Evolutionary conservation across 92 coral and sea anemone species (phyloP).

Genomic region (Phymanthus crucifer): DNA sequence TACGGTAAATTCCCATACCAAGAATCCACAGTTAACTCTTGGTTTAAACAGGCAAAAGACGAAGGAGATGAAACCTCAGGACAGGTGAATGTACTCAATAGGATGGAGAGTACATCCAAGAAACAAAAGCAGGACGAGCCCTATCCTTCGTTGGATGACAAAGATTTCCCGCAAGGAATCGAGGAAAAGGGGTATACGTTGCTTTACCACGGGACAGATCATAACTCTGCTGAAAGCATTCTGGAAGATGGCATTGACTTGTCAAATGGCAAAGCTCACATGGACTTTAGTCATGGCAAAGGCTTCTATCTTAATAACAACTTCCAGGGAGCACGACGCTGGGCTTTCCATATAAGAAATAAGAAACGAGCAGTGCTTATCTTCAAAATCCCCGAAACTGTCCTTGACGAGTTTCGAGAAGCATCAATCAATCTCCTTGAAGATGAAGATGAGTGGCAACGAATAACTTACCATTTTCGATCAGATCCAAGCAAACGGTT

Average conservation of each 20-base stretch:
- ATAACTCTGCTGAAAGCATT: slow-evolving; percentile 4
- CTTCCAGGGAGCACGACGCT: not conserved
- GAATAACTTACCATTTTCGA: not conserved
- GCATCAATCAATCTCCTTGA: not conserved
- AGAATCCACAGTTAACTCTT: not conserved
- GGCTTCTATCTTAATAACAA: slow-evolving; percentile 19
- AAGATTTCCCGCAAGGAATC: not conserved
- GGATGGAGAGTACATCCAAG: not conserved
- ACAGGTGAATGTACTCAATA: not conserved
- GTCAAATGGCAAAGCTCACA: not conserved
- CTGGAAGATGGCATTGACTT: slow-evolving; percentile 15
- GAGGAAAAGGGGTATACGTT: not conserved
- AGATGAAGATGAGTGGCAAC: not conserved
- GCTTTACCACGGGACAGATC: slow-evolving; percentile 27
- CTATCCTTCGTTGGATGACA: slow-evolving; percentile 1
- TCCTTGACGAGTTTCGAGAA: not conserved
- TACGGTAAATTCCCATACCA: slow-evolving; percentile 19
- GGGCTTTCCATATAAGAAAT: not conserved
- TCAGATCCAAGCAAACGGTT: not conserved
- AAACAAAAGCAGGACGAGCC: slow-evolving; percentile 8
- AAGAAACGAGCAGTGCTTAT: slow-evolving; percentile 10
- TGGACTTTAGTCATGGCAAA: slow-evolving; percentile 24
- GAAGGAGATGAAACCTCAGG: not conserved
- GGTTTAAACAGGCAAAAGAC: not conserved
- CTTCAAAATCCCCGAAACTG: slow-evolving; percentile 8